Conservation (phyloP, 2,888 invertebrate species). For the Caenorhabditis becei region DNA sequence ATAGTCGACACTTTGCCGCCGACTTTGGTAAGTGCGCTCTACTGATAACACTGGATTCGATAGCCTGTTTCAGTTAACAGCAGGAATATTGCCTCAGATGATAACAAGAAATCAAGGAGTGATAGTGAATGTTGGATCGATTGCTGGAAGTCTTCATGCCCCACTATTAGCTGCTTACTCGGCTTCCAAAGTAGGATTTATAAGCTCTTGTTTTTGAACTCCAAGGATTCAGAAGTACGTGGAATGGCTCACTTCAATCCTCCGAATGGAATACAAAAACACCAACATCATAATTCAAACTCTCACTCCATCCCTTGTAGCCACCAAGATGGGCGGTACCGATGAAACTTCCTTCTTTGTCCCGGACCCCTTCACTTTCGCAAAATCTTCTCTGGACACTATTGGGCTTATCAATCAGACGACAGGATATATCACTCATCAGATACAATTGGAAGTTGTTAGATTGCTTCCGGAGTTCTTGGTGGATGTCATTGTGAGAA, state of each 20-base stretch:
- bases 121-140: constrained; percentile 92
- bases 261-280: constrained; percentile 82
- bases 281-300: constrained; percentile 82
- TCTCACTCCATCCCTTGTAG: constrained; percentile 76
- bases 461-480: constrained; percentile 65
- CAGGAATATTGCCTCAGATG: constrained; percentile 91
- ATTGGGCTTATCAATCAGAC: constrained; percentile 63
- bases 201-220: constrained; percentile 49
- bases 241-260: constrained; percentile 76
- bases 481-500: constrained; percentile 62
- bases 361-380: constrained; percentile 67
- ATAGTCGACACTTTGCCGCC: constrained; percentile 88
- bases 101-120: constrained; percentile 89
- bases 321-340: constrained; percentile 76
- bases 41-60: not conserved
- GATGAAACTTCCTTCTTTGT: constrained; percentile 69
- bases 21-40: not conserved
- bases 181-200: constrained; percentile 87
- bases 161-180: constrained; percentile 86
- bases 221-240: constrained; percentile 80
- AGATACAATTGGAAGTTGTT: constrained; percentile 70
- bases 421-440: not conserved
- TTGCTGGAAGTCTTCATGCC: constrained; percentile 85
- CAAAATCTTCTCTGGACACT: constrained; percentile 68
- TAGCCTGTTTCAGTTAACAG: constrained; percentile 86